Evolutionary conservation across 2,113 vertebrate genomes (phyloP), one percentile per base, ranked within the genome.

Genomic region (Phylloscopus whistleri): DNA sequence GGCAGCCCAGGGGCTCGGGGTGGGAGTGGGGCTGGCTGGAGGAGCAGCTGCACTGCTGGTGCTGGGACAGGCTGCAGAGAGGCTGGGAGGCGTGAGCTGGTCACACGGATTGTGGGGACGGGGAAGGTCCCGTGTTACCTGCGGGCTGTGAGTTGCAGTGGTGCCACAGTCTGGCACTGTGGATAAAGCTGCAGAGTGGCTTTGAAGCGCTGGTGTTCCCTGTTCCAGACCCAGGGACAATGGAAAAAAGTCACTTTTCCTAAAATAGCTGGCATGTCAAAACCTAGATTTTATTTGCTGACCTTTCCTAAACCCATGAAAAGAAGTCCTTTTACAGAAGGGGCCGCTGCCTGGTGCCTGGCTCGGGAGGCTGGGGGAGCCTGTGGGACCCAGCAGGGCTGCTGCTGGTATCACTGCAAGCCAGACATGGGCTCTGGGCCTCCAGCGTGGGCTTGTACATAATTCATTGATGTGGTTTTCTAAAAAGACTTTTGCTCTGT

Each of bases 391-490:
- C 64, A 27, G 81, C 26, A 2, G 0, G 0, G 84, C 79, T 11
- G 3, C 83, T 62, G 70, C 15, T 52, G 51, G 27, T 20, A 4
- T 31, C 62, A 5, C 74, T 49, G 58, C 46, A 6, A 94, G 46
- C 68, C 35, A 64, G 35, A 21, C 23, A 1, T 0, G 56, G 80
- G 56, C 49, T 11, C 62, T 10, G 30, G 30, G 64, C 52, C 48
- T 22, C 2, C 7, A 20, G 33, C 0, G 0, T 35, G 37, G 2
- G 1, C 28, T 66, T 0, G 1, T 16, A 4, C 49, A 21, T 73
- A 75, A 92, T 62, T 95, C 31, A 72, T 20, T 62, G 67, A 6
- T 1, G 9, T 92, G 60, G 21, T 46, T 84, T 92, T 49, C 52
- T 2, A 19, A 73, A 73, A 52, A 39, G 80, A 17, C 15, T 6